Percentiles rank a stretch among this genome's conserved stretches.
Conservation (phyloP, 2,888 invertebrate genomes). For the Xestia c-nigrum region DNA sequence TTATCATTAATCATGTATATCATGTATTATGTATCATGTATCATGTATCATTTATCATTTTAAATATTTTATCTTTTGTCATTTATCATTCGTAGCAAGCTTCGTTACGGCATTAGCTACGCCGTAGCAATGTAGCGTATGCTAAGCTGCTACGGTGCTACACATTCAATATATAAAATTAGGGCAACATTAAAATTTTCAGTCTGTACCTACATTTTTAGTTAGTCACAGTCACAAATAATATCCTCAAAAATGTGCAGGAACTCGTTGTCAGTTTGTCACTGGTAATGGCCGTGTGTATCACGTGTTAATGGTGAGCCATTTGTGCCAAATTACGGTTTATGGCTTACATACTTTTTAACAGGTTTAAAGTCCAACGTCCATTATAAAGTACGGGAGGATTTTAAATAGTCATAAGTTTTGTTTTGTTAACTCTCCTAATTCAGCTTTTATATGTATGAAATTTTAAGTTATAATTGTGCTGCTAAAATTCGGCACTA, state of each 20-base stretch:
- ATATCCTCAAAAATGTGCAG: slow-evolving; percentile 3
- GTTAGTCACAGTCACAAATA: neutral
- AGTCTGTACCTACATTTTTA: neutral
- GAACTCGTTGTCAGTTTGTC: slow-evolving; percentile 16
- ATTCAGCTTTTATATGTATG: neutral
- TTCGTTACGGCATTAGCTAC: neutral
- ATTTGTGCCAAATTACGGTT: slow-evolving; percentile 64
- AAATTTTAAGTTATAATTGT: neutral
- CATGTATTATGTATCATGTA: no score
- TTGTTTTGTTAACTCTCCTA: neutral
- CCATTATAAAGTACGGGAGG: slow-evolving; percentile 17
- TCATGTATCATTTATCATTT: no score
- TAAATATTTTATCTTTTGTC: no score
- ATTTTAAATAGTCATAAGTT: neutral
- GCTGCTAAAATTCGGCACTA: neutral
- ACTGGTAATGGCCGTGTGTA: slow-evolving; percentile 32
- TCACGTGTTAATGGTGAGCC: slow-evolving; percentile 57
- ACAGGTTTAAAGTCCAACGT: slow-evolving; percentile 26
- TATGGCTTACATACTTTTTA: slow-evolving; percentile 38
- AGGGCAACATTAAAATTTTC: neutral
- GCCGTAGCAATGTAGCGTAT: neutral
- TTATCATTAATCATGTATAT: no score
- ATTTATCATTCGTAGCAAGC: no score
- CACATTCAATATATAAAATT: neutral
- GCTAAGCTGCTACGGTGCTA: neutral